These are phyloP conservation scores for Chloroclystis v-ata DNA, from an alignment of 2,888 invertebrate species.

Conservation along the genomic window DNA sequence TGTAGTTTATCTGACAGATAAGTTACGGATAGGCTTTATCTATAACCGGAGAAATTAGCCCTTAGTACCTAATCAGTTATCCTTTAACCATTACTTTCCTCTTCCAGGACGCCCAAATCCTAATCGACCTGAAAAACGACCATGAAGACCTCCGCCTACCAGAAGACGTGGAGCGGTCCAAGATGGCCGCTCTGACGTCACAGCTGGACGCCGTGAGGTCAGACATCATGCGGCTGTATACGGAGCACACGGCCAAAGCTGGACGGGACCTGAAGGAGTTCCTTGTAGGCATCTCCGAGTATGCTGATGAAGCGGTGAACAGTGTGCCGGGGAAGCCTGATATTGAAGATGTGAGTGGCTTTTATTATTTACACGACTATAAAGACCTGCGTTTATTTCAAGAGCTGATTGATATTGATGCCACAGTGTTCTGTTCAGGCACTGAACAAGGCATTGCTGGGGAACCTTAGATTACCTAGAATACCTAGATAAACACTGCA, in stretches of 20 bases:
- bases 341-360: slow-evolving; percentile 44
- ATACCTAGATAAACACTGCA: no score
- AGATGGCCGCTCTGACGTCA: slow-evolving; percentile 43
- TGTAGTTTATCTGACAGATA: no score
- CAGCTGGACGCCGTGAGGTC: slow-evolving; percentile 45
- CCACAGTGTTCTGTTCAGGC: no score
- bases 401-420: no score
- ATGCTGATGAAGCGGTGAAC: slow-evolving; percentile 38
- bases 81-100: background rate
- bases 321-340: slow-evolving; percentile 28
- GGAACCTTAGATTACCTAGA: no score
- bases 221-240: slow-evolving; percentile 58
- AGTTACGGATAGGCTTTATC: no score
- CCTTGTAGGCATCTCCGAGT: slow-evolving; percentile 45
- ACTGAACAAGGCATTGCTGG: no score
- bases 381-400: no score
- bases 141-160: slow-evolving; percentile 10
- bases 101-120: slow-evolving; percentile 37
- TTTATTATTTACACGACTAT: background rate
- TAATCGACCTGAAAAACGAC: slow-evolving; percentile 21
- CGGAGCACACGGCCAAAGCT: slow-evolving; percentile 52
- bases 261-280: slow-evolving; percentile 51
- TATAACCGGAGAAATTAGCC: no score
- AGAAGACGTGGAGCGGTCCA: slow-evolving; percentile 44
- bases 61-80: no score